Evolutionary conservation across 2,113 vertebrate genomes (phyloP).

Genomic region (Antechinus stuartii): DNA sequence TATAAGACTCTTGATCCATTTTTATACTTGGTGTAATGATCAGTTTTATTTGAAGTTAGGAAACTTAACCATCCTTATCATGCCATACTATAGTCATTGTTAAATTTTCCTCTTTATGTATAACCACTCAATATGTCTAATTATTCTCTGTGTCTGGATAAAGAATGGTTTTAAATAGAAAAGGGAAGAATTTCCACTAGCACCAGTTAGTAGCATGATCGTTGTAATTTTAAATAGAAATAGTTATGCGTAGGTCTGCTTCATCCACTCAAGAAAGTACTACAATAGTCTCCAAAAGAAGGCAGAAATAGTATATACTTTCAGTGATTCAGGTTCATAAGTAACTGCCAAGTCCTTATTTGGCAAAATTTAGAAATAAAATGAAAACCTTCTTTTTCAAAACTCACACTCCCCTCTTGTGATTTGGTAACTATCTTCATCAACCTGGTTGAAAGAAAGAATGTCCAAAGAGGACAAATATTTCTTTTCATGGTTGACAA

Average conservation of each 20-base stretch:
- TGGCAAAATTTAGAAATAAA: background rate
- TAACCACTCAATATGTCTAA: background rate
- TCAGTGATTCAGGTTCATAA: background rate
- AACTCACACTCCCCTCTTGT: background rate
- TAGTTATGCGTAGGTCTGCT: background rate
- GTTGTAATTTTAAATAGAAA: background rate
- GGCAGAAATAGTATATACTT: background rate
- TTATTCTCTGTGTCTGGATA: background rate
- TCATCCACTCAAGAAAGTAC: background rate
- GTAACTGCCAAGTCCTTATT: background rate
- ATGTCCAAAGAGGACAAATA: background rate
- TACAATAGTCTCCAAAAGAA: background rate
- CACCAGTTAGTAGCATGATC: background rate
- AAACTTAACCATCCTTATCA: background rate
- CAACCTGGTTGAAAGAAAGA: background rate
- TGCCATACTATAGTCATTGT: background rate
- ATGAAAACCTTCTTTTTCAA: background rate
- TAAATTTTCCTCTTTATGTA: background rate
- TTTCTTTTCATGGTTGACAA: background rate
- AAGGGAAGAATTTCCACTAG: background rate
- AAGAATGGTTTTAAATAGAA: background rate
- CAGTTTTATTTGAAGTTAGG: background rate
- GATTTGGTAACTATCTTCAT: background rate
- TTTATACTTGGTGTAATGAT: background rate
- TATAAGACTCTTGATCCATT: background rate